Evolutionary conservation across 1,140 invertebrate genomes (phyloP).

Genomic region (Trichogramma pretiosum): DNA sequence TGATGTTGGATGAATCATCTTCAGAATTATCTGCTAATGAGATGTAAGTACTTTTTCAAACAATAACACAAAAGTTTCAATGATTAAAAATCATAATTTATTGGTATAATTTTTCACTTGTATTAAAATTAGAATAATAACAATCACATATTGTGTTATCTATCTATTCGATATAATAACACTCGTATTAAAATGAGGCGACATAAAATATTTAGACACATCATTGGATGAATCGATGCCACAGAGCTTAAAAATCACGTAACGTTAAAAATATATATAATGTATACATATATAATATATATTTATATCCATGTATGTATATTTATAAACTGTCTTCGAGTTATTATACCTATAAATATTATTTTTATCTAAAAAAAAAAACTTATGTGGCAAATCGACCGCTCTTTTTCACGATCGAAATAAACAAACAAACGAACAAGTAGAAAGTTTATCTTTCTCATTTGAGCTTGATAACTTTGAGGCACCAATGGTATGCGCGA

Average conservation of each 20-base stretch:
- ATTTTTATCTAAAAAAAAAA: too few relatives aligned
- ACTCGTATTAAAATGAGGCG: conserved; percentile 42
- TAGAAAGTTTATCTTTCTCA: conserved; percentile 41
- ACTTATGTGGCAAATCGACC: conserved; percentile 40
- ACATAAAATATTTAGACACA: conserved; percentile 48
- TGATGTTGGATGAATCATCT: too few relatives aligned
- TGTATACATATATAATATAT: conserved; percentile 37
- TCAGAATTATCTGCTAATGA: too few relatives aligned
- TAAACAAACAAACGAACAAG: conserved; percentile 27
- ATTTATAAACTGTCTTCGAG: conserved; percentile 43
- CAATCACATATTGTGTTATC: conserved; percentile 47
- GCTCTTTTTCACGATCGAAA: conserved; percentile 20
- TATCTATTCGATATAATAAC: conserved; percentile 45
- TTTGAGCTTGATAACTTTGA: conserved; percentile 40
- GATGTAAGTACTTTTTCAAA: too few relatives aligned
- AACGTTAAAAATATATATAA: conserved; percentile 44
- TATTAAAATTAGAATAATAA: conserved; percentile 48
- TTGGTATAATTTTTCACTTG: conserved; percentile 42
- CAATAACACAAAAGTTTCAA: too few relatives aligned
- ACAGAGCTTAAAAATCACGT: conserved; percentile 44
- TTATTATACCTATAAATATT: conserved; percentile 44
- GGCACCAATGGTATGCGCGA: conserved; percentile 48
- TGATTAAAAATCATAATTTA: conserved; percentile 17
- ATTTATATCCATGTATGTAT: conserved; percentile 39
- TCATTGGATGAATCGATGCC: conserved; percentile 37